Base-by-base conservation (phyloP, 2,888 invertebrate species). In the Corythucha ciliata region DNA sequence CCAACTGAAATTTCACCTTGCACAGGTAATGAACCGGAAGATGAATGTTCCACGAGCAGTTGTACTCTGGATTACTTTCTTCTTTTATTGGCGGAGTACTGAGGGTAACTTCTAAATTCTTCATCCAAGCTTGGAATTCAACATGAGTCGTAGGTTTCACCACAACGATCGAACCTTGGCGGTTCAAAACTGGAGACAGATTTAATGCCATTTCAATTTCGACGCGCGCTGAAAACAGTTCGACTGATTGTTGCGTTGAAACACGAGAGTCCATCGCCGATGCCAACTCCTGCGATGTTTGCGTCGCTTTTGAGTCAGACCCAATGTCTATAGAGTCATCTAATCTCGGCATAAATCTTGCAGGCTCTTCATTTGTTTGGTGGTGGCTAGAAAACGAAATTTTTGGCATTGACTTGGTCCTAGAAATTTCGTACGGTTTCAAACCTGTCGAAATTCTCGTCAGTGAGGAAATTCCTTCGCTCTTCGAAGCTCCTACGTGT, bases 251-350 rank as follows among this genome's bases (percentile, higher is more conserved):
- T n/a, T n/a, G n/a, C n/a, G n/a, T n/a, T n/a, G n/a, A n/a, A n/a
- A n/a, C n/a, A n/a, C n/a, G n/a, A n/a, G n/a, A n/a, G n/a, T n/a
- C n/a, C n/a, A n/a, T n/a, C 2, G 26, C 25, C 10, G 29, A 22
- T 7, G 29, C 33, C 10, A 32, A 32, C 16, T 49, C 42, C 32
- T 41, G 41, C n/a, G 49, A 32, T 7, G 49, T 49, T 20, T 49
- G 49, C 3, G 49, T 49, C 1, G 49, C 49, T 49, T 49, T 49
- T 40, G 41, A 41, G 21, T 49, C 49, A 8, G 49, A 49, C 14
- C 49, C 49, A n/a, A 40, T 21, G 4, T 49, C 49, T 16, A 22
- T 24, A 10, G 49, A 49, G 1, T 40, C 40, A 20, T 49, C 41
- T n/a, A n/a, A n/a, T n/a, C n/a, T n/a, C n/a, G n/a, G n/a, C n/a